Conservation (phyloP, 2,113 vertebrate species). For the Tachuris rubrigastra region DNA sequence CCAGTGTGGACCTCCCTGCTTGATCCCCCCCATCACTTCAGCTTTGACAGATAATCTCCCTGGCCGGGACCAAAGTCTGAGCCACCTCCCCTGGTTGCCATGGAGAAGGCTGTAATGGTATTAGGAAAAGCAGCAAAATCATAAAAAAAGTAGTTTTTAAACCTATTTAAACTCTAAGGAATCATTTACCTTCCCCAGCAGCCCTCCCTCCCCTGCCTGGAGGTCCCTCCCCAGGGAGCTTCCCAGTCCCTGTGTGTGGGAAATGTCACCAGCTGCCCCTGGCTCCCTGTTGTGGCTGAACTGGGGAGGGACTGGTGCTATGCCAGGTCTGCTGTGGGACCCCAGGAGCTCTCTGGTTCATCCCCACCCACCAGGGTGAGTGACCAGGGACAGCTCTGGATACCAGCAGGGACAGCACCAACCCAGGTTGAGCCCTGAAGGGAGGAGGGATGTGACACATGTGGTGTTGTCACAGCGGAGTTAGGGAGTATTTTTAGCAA, state of each 20-base stretch:
- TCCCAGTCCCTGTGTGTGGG: accelerated
- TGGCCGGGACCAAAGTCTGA: not conserved
- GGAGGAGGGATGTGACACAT: not conserved
- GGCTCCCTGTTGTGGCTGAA: not conserved
- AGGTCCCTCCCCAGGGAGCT: not conserved
- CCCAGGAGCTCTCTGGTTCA: accelerated
- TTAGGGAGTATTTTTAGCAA: not conserved
- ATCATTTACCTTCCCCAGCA: not conserved
- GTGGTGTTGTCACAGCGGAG: not conserved
- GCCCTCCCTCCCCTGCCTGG: not conserved
- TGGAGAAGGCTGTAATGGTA: conserved; percentile 43
- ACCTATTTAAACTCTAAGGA: not conserved
- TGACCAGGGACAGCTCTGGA: not conserved
- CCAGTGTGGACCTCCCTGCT: not conserved
- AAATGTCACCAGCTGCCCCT: not conserved
- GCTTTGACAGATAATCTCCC: not conserved
- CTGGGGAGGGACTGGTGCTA: not conserved
- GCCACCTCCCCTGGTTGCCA: not conserved
- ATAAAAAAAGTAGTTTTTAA: not conserved
- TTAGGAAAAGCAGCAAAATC: conserved; percentile 39
- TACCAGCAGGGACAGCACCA: not conserved
- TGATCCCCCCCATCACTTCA: not conserved
- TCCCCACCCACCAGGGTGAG: no score
- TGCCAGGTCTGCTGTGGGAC: not conserved
- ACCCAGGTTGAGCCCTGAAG: accelerated